These are phyloP conservation scores for Lomographa bimaculata DNA, from an alignment of 2,888 invertebrate species.

Conservation along the genomic window DNA sequence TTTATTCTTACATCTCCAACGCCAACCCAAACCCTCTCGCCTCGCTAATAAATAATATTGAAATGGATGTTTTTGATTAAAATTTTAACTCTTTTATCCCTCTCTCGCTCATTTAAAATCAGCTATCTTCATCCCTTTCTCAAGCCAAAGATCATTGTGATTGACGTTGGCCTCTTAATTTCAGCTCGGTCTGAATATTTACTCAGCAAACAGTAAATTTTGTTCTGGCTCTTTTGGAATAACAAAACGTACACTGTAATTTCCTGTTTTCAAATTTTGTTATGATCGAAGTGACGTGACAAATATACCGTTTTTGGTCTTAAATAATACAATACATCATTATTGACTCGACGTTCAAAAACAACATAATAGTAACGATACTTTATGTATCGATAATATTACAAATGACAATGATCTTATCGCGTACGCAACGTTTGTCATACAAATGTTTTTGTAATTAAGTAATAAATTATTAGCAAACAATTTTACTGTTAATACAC, in stretches of 20 bases:
- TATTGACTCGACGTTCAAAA: no score
- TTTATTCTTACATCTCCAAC: slow-evolving; percentile 2
- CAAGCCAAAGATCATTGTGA: slow-evolving; percentile 46
- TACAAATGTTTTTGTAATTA: no score
- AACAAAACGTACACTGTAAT: slow-evolving; percentile 35
- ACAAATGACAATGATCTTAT: no score
- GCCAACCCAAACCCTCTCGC: slow-evolving; percentile 39
- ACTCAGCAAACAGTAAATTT: slow-evolving; percentile 48
- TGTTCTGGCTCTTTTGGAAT: slow-evolving; percentile 32
- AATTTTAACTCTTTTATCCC: slow-evolving; percentile 40
- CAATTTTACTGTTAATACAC: no score
- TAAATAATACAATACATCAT: no score
- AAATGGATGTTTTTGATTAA: slow-evolving; percentile 65
- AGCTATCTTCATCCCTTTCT: slow-evolving; percentile 19
- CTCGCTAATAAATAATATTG: slow-evolving; percentile 64
- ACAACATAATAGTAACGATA: no score
- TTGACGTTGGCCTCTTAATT: slow-evolving; percentile 48
- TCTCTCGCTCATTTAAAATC: slow-evolving; percentile 19
- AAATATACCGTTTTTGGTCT: no score
- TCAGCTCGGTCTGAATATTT: slow-evolving; percentile 45
- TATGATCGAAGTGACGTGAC: slow-evolving; percentile 8
- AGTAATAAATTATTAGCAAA: no score
- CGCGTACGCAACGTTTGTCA: no score
- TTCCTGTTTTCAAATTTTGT: slow-evolving; percentile 32
- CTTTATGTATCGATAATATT: no score